Evolutionary conservation across 2,888 invertebrate species (phyloP).

Genomic region (Tuta absoluta): DNA sequence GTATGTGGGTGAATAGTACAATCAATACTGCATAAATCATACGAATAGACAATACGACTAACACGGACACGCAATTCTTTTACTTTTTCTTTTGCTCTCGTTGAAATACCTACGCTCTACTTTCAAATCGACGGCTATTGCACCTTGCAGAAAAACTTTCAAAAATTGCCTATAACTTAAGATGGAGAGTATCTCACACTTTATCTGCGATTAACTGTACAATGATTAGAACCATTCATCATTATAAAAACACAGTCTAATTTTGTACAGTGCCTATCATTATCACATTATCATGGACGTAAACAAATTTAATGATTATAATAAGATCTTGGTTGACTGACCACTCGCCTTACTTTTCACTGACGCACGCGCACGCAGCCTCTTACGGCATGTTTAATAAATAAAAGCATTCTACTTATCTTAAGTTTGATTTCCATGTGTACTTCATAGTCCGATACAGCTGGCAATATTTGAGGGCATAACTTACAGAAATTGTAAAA

Average conservation of each 20-base stretch:
- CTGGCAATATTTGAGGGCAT: no score
- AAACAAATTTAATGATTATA: constrained; percentile 2
- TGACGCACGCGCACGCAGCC: not conserved
- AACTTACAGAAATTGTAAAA: no score
- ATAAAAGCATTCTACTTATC: no score
- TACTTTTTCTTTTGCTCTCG: constrained; percentile 58
- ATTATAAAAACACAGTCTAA: constrained; percentile 17
- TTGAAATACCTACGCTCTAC: constrained; percentile 38
- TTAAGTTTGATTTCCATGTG: no score
- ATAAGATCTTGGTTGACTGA: not conserved
- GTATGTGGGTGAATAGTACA: constrained; percentile 51
- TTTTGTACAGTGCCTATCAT: not conserved
- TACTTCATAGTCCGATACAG: no score
- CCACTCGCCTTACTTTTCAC: not conserved
- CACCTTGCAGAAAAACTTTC: not conserved
- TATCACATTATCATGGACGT: constrained; percentile 10
- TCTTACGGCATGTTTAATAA: not conserved
- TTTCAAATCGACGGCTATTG: constrained; percentile 13
- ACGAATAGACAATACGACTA: not conserved
- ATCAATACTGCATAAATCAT: constrained; percentile 43
- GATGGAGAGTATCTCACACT: not conserved
- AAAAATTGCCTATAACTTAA: not conserved
- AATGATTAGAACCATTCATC: constrained; percentile 9
- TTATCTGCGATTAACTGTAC: not conserved
- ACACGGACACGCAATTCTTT: constrained; percentile 37